A percentile compares a stretch with the other conserved stretches of the same genome.
Conservation (phyloP, 2,113 vertebrate species). For the Anhinga rufa region DNA sequence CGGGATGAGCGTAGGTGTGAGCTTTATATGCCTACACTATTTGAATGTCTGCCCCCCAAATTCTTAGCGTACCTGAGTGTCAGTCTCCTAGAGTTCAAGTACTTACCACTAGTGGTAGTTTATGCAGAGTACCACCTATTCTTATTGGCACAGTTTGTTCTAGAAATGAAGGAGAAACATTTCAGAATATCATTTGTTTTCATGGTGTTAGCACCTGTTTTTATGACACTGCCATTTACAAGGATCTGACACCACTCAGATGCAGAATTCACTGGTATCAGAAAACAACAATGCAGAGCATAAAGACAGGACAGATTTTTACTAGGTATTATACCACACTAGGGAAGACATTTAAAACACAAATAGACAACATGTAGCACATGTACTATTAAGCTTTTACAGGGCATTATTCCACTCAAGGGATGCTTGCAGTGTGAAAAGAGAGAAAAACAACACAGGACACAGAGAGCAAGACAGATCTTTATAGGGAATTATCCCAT, state of each 20-base stretch:
- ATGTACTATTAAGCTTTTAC: slow-evolving; percentile 41
- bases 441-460: slow-evolving; percentile 1
- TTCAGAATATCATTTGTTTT: neutral
- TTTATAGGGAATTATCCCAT: slow-evolving; percentile 39
- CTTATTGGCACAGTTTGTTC: neutral
- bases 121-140: neutral
- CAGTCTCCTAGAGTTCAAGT: neutral
- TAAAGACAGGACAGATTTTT: neutral
- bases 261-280: neutral
- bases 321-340: neutral
- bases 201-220: neutral
- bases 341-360: slow-evolving; percentile 7
- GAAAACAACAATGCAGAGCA: neutral
- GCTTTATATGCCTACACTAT: neutral
- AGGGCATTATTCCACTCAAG: slow-evolving; percentile 5
- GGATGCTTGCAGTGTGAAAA: slow-evolving; percentile 22
- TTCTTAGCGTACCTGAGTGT: neutral
- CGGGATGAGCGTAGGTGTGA: neutral
- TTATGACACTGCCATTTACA: neutral
- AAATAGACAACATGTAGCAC: slow-evolving; percentile 6
- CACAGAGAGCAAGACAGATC: neutral
- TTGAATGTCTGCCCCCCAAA: neutral
- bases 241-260: neutral
- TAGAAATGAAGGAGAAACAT: neutral
- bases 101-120: neutral